Base-by-base conservation (phyloP, 2,113 vertebrate species). In the Callocephalon fimbriatum region DNA sequence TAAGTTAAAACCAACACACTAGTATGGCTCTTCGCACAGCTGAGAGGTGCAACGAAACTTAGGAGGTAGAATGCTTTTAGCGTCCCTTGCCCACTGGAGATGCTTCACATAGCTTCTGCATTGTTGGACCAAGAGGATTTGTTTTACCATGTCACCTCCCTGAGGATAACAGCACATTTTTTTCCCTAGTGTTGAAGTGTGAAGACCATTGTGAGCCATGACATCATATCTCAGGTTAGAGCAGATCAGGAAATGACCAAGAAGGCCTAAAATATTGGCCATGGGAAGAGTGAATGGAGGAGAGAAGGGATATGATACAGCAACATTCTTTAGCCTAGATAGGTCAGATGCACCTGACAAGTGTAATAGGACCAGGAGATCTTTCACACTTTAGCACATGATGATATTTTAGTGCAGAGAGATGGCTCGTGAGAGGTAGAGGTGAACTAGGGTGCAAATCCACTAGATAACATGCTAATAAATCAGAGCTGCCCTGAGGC, bases 21-120 rank as follows among this genome's bases (percentile, higher is more conserved):
- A 17, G 17, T 11, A 12, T 40, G 50, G 20, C 8, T 86, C 72
- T 79, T 50, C 37, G 72, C 47, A 45, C 45, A 61, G 48, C 75
- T 75, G 22, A 38, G 3, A 80, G 73, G 76, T 86, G 78, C 81
- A 86, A 90, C 81, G 40, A 75, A 79, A 78, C 58, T 65, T 42
- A 0, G 5, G 15, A 91, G 54, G 51, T 73, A 44, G 73, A 84
- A 73, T 53, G 71, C 38, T 93, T 58, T 86, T 54, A 76, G 86
- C 7, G 31, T 92, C 90, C 75, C 25, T 86, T 86, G 65, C 40
- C 92, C 38, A 74, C 91, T 95, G 51, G 78, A 96, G 75, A 98
- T 98, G 93, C 96, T 61, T 96, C 68, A 78, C 95, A 91, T 96
- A 93, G 42, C 77, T 93, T 35, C 71, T 56, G 58, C 92, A 44